Conservation (phyloP, 2,888 invertebrate species). For the Blastobasis adustella region DNA sequence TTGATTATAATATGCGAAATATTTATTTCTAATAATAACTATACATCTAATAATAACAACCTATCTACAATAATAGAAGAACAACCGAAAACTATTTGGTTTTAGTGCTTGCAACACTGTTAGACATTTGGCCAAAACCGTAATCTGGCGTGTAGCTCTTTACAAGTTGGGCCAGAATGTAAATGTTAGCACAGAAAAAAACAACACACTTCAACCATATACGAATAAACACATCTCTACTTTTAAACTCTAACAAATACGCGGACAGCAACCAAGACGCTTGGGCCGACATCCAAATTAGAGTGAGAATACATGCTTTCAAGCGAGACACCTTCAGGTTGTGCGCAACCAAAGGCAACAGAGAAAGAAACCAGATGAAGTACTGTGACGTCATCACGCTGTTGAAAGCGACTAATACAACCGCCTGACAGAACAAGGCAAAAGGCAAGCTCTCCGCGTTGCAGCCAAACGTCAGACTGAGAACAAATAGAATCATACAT, state of each 20-base stretch:
- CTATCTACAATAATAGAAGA: no score
- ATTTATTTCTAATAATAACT: neutral
- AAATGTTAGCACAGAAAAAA: conserved; percentile 89
- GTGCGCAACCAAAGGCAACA: conserved; percentile 88
- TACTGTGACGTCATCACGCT: conserved; percentile 98
- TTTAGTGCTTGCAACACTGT: neutral
- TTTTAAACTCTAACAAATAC: conserved; percentile 93
- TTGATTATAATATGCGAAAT: neutral
- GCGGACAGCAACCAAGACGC: conserved; percentile 92
- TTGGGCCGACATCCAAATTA: conserved; percentile 83
- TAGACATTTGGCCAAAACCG: conserved; percentile 36
- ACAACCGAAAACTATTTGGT: conserved; percentile 1
- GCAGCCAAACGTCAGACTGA: conserved; percentile 80
- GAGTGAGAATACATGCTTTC: conserved; percentile 61
- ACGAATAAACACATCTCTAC: conserved; percentile 85
- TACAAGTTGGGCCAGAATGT: conserved; percentile 76
- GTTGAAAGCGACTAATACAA: conserved; percentile 93
- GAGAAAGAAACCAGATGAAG: conserved; percentile 95
- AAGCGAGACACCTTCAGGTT: conserved; percentile 75
- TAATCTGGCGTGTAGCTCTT: conserved; percentile 48
- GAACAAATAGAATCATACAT: conserved; percentile 65
- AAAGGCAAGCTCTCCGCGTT: conserved; percentile 84
- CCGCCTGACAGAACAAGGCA: conserved; percentile 88
- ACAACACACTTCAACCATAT: conserved; percentile 90
- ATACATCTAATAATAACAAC: no score